Evolutionary conservation across 2,113 vertebrate genomes (phyloP).

Genomic region (Burhinus oedicnemus): DNA sequence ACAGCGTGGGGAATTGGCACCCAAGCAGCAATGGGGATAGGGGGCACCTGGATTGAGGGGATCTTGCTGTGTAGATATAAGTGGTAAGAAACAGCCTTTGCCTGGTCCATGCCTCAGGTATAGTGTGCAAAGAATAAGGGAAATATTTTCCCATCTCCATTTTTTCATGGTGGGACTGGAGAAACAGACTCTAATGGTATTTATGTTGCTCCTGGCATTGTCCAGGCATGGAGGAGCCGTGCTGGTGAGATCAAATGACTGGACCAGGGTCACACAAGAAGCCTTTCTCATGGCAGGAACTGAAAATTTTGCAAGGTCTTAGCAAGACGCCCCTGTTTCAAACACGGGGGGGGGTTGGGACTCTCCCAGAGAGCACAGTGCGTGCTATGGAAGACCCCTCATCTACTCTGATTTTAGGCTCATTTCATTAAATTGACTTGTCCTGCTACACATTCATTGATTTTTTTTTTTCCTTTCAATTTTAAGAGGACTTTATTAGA

Average conservation of each 20-base stretch:
- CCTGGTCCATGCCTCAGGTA: neutral
- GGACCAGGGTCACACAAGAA: neutral
- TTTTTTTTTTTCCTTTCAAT: neutral
- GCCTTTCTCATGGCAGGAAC: neutral
- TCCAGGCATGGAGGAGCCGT: neutral
- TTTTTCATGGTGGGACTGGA: neutral
- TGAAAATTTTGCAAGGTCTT: neutral
- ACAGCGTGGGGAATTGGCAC: too few relatives aligned
- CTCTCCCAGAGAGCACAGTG: neutral
- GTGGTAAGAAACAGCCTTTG: neutral
- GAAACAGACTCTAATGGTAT: neutral
- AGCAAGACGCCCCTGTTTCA: neutral
- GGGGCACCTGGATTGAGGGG: neutral
- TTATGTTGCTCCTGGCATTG: neutral
- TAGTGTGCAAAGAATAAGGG: neutral
- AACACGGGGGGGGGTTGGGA: neutral
- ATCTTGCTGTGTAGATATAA: neutral
- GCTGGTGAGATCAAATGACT: neutral
- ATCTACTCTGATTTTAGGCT: neutral
- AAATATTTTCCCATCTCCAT: neutral
- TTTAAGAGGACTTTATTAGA: neutral
- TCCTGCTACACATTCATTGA: accelerated
- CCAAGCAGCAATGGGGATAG: neutral
- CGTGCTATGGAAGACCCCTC: neutral
- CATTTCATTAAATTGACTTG: neutral